Conservation (phyloP, 2,888 invertebrate species). For the Altica lythri region DNA sequence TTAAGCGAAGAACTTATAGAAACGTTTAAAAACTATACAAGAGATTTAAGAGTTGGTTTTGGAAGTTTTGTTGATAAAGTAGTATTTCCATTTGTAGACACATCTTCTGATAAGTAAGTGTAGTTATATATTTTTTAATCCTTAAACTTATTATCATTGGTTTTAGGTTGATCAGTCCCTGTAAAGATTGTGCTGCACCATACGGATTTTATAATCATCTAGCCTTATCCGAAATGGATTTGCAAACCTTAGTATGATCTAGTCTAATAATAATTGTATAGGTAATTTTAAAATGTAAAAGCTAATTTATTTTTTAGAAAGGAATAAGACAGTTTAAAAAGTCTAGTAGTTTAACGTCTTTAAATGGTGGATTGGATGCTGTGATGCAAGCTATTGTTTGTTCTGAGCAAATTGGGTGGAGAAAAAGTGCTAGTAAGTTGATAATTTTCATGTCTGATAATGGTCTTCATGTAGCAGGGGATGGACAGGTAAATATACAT, state of each 20-base stretch:
- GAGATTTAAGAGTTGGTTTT: background rate
- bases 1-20: background rate
- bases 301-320: background rate
- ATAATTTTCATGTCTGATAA: background rate
- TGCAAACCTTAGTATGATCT: background rate
- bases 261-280: background rate
- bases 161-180: background rate
- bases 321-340: background rate
- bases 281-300: background rate
- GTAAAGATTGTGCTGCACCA: background rate
- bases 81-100: constrained; percentile 1
- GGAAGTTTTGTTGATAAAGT: constrained; percentile 9
- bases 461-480: background rate
- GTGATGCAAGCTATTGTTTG: background rate
- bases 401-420: background rate
- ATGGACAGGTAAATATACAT: constrained; percentile 2
- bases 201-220: background rate
- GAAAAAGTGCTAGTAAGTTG: background rate
- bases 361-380: constrained; percentile 7
- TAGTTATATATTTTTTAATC: background rate
- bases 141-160: background rate
- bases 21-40: background rate
- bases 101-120: background rate
- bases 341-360: background rate
- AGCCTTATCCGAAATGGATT: background rate